Conservation (phyloP, 1,140 invertebrate genomes). For the Drosophila pallidifrons region DNA sequence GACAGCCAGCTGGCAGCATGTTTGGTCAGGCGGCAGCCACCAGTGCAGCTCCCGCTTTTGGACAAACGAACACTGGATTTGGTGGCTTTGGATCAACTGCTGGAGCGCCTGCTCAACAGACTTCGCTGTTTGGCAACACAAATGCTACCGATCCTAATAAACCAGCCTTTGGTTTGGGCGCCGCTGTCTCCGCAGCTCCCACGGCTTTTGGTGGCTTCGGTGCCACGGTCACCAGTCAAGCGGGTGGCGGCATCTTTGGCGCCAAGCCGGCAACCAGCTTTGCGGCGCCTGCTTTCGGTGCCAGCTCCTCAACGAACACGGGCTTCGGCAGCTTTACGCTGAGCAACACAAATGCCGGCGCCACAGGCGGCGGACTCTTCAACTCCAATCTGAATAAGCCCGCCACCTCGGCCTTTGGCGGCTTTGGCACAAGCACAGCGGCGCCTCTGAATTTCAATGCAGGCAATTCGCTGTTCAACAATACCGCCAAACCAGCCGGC, state of each 20-base stretch:
- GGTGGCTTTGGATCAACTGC: slow-evolving; percentile 80
- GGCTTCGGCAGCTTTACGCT: slow-evolving; percentile 75
- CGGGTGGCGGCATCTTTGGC: slow-evolving; percentile 75
- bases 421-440: slow-evolving; percentile 71
- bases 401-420: slow-evolving; percentile 84
- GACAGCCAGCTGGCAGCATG: slow-evolving; percentile 68
- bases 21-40: slow-evolving; percentile 76
- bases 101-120: slow-evolving; percentile 69
- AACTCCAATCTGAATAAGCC: slow-evolving; percentile 86
- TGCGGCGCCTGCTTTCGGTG: slow-evolving; percentile 76
- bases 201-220: slow-evolving; percentile 85
- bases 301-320: slow-evolving; percentile 70
- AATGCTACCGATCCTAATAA: slow-evolving; percentile 86
- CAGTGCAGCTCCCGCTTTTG: slow-evolving; percentile 83
- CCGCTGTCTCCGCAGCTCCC: slow-evolving; percentile 81
- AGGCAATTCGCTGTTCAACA: slow-evolving; percentile 81
- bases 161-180: slow-evolving; percentile 85
- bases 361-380: slow-evolving; percentile 86
- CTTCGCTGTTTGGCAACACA: slow-evolving; percentile 84
- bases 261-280: slow-evolving; percentile 84
- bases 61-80: slow-evolving; percentile 84
- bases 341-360: slow-evolving; percentile 69
- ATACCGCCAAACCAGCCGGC: slow-evolving; percentile 63
- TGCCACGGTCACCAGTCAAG: slow-evolving; percentile 70
- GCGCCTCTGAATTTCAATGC: slow-evolving; percentile 85